phyloP scores from a whole-genome alignment of 2,113 vertebrate genomes.

The Pica pica region DNA sequence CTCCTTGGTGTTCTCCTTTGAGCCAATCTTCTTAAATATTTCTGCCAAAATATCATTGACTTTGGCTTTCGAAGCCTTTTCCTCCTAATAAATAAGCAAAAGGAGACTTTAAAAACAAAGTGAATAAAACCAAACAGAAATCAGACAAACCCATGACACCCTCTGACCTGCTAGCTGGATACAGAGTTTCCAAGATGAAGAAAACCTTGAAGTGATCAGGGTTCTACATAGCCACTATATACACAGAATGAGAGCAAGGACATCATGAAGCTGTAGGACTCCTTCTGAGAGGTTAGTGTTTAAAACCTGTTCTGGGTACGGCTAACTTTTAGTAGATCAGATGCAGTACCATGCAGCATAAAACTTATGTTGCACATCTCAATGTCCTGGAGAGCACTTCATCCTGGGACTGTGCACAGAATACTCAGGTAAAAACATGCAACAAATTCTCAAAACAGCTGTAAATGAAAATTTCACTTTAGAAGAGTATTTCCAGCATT shows the following conservation, averaged over 20 bases:
- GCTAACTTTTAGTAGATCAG: neutral
- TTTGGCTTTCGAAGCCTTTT: constrained; percentile 93
- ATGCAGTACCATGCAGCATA: neutral
- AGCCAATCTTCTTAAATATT: constrained; percentile 99
- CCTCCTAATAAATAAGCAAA: constrained; percentile 77
- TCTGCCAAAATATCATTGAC: constrained; percentile 95
- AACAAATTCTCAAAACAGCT: neutral
- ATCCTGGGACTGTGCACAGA: neutral
- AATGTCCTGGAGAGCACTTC: neutral
- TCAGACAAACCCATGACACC: neutral
- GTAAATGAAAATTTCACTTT: neutral
- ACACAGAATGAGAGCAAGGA: neutral
- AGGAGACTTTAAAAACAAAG: neutral
- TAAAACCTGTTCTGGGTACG: neutral
- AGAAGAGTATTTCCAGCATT: neutral
- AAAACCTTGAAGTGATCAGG: neutral
- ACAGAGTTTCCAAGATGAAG: neutral
- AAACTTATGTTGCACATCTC: neutral
- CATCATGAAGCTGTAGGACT: neutral
- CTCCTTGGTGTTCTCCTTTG: constrained; percentile 99
- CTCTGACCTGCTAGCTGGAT: neutral
- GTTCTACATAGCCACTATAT: neutral
- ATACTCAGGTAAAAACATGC: neutral
- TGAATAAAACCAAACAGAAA: neutral
- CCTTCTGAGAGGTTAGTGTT: neutral